Base-by-base conservation (phyloP, 2,113 vertebrate genomes). In the Lipophrys pholis region DNA sequence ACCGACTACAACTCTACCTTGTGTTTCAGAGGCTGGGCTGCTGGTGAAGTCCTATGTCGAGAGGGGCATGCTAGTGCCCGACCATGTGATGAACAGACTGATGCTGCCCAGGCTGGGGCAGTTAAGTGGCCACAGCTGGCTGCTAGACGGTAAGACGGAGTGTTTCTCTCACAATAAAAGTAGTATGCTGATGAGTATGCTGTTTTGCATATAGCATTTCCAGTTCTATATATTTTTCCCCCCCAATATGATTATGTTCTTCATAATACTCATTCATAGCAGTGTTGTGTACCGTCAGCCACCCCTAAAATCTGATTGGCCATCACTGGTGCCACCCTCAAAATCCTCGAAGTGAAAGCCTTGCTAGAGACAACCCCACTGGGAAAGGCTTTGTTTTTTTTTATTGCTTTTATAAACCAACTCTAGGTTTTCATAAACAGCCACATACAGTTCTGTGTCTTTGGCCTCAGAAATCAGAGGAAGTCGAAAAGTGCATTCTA, bases 1-100 rank as follows among this genome's bases (percentile, higher is more conserved):
- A 30, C 21, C 4, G 21, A 30, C 21, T 30, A 30, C 21, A 30
- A 30, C 21, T 30, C 21, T 30, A 2, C 21, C 2, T 30, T 90
- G 45, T 80, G 30, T 64, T 12, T 69, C 73, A 99, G 97, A 98
- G 86, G 93, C 95, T 71, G 96, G 95, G 7, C 10, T 87, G 61
- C 55, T 95, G 92, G 96, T 95, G 59, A 96, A 95, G 91, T 93
- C 91, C 60, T 97, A 96, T 79, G 93, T 98, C 0, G 92, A 97
- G 49, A 93, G 89, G 76, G 93, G 95, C 21, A 92, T 96, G 75
- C 89, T 97, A 92, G 96, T 99, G 36, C 98, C 98, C 0, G 98
- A 99, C 86, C 93, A 95, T 7, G 93, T 99, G 82, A 97, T 98
- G 93, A 97, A 96, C 0, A 92, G 82, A 0, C 75, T 99, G 66